Percentiles rank a stretch among this genome's conserved stretches.
Conservation (phyloP, 2,797 vertebrate genomes). For the Mallotus villosus region DNA sequence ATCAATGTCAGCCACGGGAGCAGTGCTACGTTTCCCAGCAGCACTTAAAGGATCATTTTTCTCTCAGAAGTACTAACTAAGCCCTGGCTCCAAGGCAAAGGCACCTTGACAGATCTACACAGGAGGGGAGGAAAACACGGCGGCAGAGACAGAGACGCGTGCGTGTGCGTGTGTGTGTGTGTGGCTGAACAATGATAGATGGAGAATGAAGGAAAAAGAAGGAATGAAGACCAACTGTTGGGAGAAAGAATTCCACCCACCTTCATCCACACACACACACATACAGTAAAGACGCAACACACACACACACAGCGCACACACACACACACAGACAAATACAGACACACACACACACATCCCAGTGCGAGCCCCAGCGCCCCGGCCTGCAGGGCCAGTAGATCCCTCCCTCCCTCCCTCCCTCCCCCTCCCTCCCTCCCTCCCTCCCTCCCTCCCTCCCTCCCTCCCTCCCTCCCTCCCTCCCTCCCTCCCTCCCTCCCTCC, state of each 20-base stretch:
- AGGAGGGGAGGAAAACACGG: not conserved
- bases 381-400: not conserved
- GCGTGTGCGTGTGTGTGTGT: too few species aligned
- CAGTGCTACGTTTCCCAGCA: conserved; percentile 25
- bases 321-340: not conserved
- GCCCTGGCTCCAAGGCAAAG: conserved; percentile 35
- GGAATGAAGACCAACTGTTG: too few species aligned
- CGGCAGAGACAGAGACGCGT: not conserved
- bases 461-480: too few species aligned
- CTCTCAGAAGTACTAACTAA: conserved; percentile 36
- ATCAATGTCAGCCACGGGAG: conserved; percentile 36
- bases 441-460: too few species aligned
- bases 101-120: conserved; percentile 35
- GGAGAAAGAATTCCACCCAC: too few species aligned
- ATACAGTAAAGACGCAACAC: too few species aligned
- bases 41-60: conserved; percentile 55
- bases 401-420: not conserved
- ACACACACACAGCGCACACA: too few species aligned
- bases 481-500: too few species aligned
- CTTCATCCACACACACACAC: too few species aligned
- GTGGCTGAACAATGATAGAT: not conserved
- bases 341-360: not conserved
- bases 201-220: not conserved
- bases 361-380: not conserved
- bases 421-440: too few species aligned